Evolutionary conservation across 2,888 invertebrate genomes (phyloP), one percentile per base, ranked within the genome.

Genomic region (Agrotis puta): DNA sequence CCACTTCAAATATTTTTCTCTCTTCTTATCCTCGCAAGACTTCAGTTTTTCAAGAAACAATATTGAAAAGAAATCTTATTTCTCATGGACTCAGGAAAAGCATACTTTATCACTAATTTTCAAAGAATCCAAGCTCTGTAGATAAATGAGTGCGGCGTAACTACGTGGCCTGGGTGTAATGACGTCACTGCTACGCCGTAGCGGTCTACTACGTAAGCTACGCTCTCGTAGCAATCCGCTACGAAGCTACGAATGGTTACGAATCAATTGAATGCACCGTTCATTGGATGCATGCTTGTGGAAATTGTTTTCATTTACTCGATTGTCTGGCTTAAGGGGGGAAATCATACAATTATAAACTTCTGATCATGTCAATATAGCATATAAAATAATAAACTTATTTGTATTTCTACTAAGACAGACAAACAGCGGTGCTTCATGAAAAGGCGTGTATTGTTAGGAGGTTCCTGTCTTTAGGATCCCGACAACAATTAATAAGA

Each of bases 131-230:
- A 47, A 50, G 64, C 56, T 64, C 47, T 48, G 61, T 24, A 72
- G 79, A 76, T 78, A 79, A 72, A 76, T 76, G 57, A 78, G 45
- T 78, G 58, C 78, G 58, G 48, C 53, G 63, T 64, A 77, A 70
- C 56, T 75, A 75, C 71, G 75, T 75, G 74, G 63, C 63, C 33
- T 64, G 71, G 48, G 11, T 78, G 48, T 77, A 74, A 70, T 77
- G 58, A 77, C 79, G 64, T 61, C 64, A 20, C 22, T 33, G 73
- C 79, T 78, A 78, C 65, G 72, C 2, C 24, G 16, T 33, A 56
- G 56, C 56, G n/a, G 33, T 6, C 16, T 2, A 48, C 70, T 77
- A 77, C 71, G 75, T 11, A 22, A 33, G 53, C 72, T 77, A 70
- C 62, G 62, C 47, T 79, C n/a, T 47, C 65, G 76, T 73, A 77